Conservation (phyloP, 2,113 vertebrate species). For the Gopherus evgoodei region DNA sequence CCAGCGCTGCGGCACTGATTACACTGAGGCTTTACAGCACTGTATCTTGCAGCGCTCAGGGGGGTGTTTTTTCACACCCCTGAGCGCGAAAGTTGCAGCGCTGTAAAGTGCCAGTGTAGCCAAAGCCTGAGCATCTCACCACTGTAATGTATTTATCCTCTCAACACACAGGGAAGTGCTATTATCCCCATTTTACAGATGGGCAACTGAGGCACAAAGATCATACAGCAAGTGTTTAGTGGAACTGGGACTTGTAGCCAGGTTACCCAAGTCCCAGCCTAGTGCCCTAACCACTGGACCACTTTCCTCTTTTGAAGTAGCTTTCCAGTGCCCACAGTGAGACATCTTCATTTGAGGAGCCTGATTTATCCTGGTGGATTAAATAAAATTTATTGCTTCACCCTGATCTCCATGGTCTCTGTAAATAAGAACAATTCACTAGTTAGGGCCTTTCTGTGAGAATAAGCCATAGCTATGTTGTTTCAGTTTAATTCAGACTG, state of each 20-base stretch:
- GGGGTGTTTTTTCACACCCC: too few species aligned
- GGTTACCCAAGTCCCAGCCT: neutral
- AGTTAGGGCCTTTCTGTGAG: neutral
- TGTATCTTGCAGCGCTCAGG: too few species aligned
- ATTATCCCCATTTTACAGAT: neutral
- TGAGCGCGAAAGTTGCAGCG: too few species aligned
- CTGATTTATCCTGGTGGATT: neutral
- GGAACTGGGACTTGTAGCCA: neutral
- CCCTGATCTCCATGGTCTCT: neutral
- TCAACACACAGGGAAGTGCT: neutral
- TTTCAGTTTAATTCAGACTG: neutral
- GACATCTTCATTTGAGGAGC: neutral
- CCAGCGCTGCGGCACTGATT: too few species aligned
- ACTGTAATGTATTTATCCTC: neutral
- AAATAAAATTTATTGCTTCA: neutral
- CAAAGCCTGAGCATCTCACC: neutral
- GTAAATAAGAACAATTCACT: neutral
- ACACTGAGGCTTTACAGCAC: too few species aligned
- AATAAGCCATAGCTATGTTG: neutral
- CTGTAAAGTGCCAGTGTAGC: too few species aligned
- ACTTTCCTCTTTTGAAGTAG: neutral
- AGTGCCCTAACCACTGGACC: neutral
- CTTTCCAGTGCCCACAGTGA: neutral
- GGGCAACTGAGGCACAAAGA: neutral
- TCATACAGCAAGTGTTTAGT: neutral